Evolutionary conservation across 2,797 vertebrate genomes (phyloP), one percentile per base, ranked within the genome.

Genomic region (Sardinella longiceps): DNA sequence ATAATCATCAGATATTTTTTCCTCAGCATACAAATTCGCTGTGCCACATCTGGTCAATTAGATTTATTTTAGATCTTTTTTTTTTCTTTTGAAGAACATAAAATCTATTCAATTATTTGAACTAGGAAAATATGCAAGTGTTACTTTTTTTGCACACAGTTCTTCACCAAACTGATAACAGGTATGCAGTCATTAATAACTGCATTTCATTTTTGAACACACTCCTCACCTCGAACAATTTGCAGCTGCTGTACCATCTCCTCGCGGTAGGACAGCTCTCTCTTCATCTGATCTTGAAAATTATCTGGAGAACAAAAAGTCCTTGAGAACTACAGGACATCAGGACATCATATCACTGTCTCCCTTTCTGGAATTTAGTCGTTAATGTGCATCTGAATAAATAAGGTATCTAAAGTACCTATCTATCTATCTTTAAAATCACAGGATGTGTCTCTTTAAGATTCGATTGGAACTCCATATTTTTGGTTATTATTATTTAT

Each of bases 281-380:
- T 96, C 94, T 99, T 99, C 98, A 99, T 99, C 95, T 99, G 98
- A 94, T 99, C 98, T 95, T 99, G 98, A 93, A 98, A 99, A 96
- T 99, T 98, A 96, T 99, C 98, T 99, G 96, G 87, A 89, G 93
- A 92, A 77, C 37, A 77, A 39, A 39, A 77, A 7, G 70, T 23
- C 70, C 70, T 77, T 77, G 33, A 90, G 91, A 88, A 51, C 51
- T 66, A 43, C 43, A 74, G 30, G 37, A 39, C 66, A 77, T n/a
- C n/a, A 43, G 70, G 70, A 77, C 28, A 70, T 4, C 70, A 43
- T 43, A 9, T 7, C 70, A 77, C 70, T 43, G 14, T 77, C 33
- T 39, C n/a, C 30, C 14, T 6, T 18, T 80, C 5, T 33, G 5
- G 28, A 43, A 85, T 80, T 66, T 77, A 20, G 82, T 80, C 46